Evolutionary conservation across 2,888 invertebrate genomes (phyloP).

Genomic region (Tupiocoris notatus): DNA sequence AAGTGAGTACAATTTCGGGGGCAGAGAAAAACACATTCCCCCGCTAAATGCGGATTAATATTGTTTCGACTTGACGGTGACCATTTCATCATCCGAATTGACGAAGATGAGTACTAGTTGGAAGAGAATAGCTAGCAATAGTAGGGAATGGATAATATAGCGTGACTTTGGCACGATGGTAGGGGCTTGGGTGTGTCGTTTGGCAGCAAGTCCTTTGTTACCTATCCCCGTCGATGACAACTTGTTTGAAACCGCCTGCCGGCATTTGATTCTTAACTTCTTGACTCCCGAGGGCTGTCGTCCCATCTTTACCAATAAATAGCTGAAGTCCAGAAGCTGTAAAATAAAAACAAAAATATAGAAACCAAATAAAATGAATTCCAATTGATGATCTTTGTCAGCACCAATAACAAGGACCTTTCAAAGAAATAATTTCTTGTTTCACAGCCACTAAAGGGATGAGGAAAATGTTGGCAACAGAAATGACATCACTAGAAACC

Average conservation of each 20-base stretch:
- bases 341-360: conserved; percentile 49
- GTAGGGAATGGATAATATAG: neutral
- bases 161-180: conserved; percentile 42
- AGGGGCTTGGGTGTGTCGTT: neutral
- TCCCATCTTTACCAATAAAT: conserved; percentile 86
- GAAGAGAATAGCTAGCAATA: neutral
- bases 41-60: neutral
- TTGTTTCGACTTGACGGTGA: neutral
- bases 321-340: conserved; percentile 84
- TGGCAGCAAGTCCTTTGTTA: conserved; percentile 57
- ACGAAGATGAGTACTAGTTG: neutral
- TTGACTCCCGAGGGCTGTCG: conserved; percentile 80
- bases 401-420: no score
- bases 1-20: neutral
- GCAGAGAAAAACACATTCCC: no score
- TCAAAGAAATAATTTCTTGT: no score
- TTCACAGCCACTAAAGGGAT: no score
- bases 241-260: conserved; percentile 71
- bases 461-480: no score
- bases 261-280: conserved; percentile 73
- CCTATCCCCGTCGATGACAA: conserved; percentile 74
- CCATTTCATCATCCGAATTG: neutral
- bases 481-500: no score
- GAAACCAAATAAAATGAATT: no score
- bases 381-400: no score